Base-by-base conservation (phyloP, 2,888 invertebrate species). In the Campopleginae sp. region DNA sequence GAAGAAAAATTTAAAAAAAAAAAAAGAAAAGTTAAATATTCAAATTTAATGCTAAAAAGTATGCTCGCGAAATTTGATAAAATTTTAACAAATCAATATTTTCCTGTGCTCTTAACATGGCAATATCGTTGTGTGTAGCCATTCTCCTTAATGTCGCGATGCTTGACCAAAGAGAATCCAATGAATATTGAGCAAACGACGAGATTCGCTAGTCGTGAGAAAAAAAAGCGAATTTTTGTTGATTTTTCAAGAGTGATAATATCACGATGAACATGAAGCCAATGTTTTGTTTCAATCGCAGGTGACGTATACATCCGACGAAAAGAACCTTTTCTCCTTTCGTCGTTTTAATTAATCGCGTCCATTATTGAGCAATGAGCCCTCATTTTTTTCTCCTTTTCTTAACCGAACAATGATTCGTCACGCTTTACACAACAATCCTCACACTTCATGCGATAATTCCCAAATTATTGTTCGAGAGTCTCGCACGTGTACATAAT, bases 401-500 rank as follows among this genome's bases (percentile, higher is more conserved):
- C 8, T 51, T 51, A 19, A 2, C 51, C 19, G 19, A 51, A 51
- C 7, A 54, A 54, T 54, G 54, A 42, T 74, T 61, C 31, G 27
- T 46, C n/a, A 23, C 17, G 31, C 8, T 48, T 23, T 38, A 38
- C 38, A 38, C 38, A 38, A 38, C 38, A 38, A 38, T 38, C 38
- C 8, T 38, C 38, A 10, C 38, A 10, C 6, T 23, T 46, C 14
- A 27, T 27, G 68, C 46, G 58, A 72, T 6, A 44, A 61, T 58
- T 44, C 61, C 1, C n/a, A n/a, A 74, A 58, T 74, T 44, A 27
- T 61, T 46, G 58, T 46, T 38, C 61, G 48, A 27, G 27, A 63
- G 42, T 58, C 54, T 54, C 42, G 10, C 19, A 44, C 44, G 54
- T 68, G 77, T 76, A 76, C 27, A 78, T 68, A 68, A 77, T 54